Percentiles rank a stretch among this genome's conserved stretches.
These are phyloP conservation scores for Whitmania pigra DNA, from an alignment of 1,140 invertebrate genomes.

Conservation along the genomic window DNA sequence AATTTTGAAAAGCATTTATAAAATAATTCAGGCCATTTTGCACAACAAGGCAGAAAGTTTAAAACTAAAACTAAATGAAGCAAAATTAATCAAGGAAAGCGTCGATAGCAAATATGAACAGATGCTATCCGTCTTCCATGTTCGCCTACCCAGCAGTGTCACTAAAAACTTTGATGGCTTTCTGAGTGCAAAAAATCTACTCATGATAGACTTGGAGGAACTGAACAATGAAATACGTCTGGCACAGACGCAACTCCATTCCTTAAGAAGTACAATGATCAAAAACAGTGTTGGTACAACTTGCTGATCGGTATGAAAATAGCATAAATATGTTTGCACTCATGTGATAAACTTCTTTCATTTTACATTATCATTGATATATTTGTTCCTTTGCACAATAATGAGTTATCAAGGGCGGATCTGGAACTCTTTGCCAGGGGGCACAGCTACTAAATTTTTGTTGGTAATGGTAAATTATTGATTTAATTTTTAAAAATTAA, in stretches of 20 bases:
- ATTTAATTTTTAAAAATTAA: too few species aligned
- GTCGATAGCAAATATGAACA: conserved; percentile 67
- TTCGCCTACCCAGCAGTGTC: conserved; percentile 61
- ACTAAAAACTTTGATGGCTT: conserved; percentile 74
- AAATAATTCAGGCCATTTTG: conserved; percentile 49
- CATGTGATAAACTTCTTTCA: too few species aligned
- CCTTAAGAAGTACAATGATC: conserved; percentile 3
- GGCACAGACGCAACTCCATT: conserved; percentile 63
- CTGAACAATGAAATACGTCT: conserved; percentile 74
- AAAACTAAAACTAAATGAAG: conserved; percentile 66
- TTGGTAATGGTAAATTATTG: too few species aligned
- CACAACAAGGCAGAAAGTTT: conserved; percentile 59
- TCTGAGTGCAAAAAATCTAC: conserved; percentile 79
- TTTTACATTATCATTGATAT: too few species aligned
- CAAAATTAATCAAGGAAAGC: conserved; percentile 65
- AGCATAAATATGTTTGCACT: too few species aligned
- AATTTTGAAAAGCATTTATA: too few species aligned
- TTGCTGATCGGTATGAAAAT: not conserved
- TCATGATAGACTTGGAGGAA: conserved; percentile 69
- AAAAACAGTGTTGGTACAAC: not conserved
- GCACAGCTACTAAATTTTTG: too few species aligned
- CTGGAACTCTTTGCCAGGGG: too few species aligned
- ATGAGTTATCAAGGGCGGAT: too few species aligned
- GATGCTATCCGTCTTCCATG: conserved; percentile 59
- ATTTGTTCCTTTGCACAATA: too few species aligned